Evolutionary conservation across 2,113 vertebrate genomes (phyloP), one percentile per base, ranked within the genome.

Genomic region (Heloderma charlesbogerti): DNA sequence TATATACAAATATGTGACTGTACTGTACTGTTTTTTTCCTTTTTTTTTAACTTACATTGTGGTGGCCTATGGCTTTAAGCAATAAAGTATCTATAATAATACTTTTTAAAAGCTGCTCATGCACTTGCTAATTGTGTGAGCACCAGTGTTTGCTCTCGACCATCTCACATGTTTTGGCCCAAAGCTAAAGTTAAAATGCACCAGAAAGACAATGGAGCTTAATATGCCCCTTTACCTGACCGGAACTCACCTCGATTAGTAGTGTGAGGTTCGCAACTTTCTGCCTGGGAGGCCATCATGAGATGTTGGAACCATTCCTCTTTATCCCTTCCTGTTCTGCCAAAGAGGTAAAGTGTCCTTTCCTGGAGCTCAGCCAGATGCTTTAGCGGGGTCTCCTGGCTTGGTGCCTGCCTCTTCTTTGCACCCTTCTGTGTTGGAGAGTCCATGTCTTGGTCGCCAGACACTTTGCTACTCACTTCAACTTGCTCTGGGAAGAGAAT

Each of bases 271-370:
- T 96, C 94, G 9, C 85, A 66, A 1, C 94, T 54, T n/a, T 79
- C 48, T 2, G 51, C 60, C 6, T 31, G 87, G 89, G 98, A 97
- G 3, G 97, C 98, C 87, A 89, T 92, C 91, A 95, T 88, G 20
- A 99, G 96, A 66, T 98, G 96, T 90, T 97, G 97, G 90, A 98
- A 99, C 98, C 98, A 99, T 94, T 98, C 98, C 86, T 99, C 98
- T 95, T 99, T 99, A 89, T 98, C 98, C 79, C 98, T 95, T 20
- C 98, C 98, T 0, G 98, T 99, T 79, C 98, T 92, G 57, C 98
- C 98, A 0, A 99, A 99, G 51, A 99, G 97, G 95, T 97, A 98
- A 43, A 99, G 97, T 9, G 92, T 95, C 77, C 69, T 91, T 83
- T 95, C 95, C 84, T 83, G 92, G 91, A 74, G 0, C 7, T 95